Evolutionary conservation across 2,797 vertebrate species (phyloP).

Genomic region (Brachyalestes nurse): DNA sequence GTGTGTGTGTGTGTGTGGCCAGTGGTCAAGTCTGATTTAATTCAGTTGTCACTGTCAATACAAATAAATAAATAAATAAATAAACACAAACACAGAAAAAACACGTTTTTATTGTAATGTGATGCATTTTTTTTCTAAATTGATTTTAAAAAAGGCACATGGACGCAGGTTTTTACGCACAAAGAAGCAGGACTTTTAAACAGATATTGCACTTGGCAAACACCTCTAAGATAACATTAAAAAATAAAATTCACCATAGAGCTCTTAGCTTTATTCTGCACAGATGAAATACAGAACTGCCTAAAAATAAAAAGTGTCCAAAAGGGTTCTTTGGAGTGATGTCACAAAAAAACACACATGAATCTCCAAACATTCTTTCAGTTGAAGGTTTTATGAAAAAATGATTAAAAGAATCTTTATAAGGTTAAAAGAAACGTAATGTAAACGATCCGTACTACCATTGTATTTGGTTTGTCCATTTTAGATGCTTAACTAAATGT

Average conservation of each 20-base stretch:
- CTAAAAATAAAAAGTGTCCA: background rate
- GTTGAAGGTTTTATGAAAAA: background rate
- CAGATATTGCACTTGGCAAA: background rate
- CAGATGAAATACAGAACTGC: background rate
- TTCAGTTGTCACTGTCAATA: background rate
- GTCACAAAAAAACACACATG: background rate
- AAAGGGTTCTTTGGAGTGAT: background rate
- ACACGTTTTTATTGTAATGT: background rate
- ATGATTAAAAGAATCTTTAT: background rate
- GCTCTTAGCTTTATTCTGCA: background rate
- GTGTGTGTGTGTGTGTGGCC: background rate
- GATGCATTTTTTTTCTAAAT: background rate
- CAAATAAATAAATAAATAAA: background rate
- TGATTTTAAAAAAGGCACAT: background rate
- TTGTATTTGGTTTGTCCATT: no score
- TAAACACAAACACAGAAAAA: background rate
- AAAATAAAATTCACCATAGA: background rate
- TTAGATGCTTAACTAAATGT: no score
- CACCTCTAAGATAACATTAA: background rate
- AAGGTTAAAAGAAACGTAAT: background rate
- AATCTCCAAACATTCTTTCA: background rate
- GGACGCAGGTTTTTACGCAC: background rate
- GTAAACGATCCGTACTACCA: background rate
- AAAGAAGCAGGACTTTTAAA: background rate
- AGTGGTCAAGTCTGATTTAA: slow-evolving; percentile 4